Percentiles rank a stretch among this genome's conserved stretches.
Conservation (phyloP, 1,140 invertebrate species). For the Antheraea pernyi region DNA sequence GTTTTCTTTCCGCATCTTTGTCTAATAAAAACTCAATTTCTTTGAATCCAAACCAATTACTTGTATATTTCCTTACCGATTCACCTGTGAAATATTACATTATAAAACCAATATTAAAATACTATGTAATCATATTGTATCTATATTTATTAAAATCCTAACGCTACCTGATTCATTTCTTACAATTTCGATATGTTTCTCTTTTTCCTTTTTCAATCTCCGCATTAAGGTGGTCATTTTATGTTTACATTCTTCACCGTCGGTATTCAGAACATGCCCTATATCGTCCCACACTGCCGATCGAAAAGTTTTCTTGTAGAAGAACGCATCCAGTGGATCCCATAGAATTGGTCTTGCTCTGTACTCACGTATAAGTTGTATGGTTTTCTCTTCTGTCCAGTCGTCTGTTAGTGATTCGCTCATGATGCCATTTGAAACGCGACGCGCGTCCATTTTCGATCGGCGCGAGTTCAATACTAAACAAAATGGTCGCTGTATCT, state of each 20-base stretch:
- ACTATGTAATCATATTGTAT: too few species aligned
- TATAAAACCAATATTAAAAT: too few species aligned
- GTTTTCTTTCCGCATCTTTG: constrained; percentile 29
- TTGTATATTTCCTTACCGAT: constrained; percentile 15
- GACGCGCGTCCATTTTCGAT: constrained; percentile 22
- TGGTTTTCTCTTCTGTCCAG: constrained; percentile 28
- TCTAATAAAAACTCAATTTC: constrained; percentile 33
- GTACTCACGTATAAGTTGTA: constrained; percentile 31
- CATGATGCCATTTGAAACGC: constrained; percentile 21
- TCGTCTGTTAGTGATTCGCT: constrained; percentile 20
- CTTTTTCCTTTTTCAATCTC: constrained; percentile 32
- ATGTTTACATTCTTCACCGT: constrained; percentile 25
- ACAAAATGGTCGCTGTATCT: neutral
- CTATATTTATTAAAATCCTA: too few species aligned
- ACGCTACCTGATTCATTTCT: neutral
- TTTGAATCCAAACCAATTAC: constrained; percentile 35
- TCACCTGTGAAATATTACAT: constrained; percentile 8
- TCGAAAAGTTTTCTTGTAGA: constrained; percentile 27
- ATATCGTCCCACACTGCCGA: constrained; percentile 26
- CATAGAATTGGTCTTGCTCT: constrained; percentile 26
- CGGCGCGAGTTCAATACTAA: constrained; percentile 31
- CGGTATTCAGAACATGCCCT: constrained; percentile 12
- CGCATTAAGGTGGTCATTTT: constrained; percentile 33
- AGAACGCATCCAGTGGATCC: constrained; percentile 29
- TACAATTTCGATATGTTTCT: too few species aligned